A percentile compares a stretch with the other conserved stretches of the same genome.
phyloP scores from a whole-genome alignment of 1,140 invertebrate species.

The Bathynomus jamesi region DNA sequence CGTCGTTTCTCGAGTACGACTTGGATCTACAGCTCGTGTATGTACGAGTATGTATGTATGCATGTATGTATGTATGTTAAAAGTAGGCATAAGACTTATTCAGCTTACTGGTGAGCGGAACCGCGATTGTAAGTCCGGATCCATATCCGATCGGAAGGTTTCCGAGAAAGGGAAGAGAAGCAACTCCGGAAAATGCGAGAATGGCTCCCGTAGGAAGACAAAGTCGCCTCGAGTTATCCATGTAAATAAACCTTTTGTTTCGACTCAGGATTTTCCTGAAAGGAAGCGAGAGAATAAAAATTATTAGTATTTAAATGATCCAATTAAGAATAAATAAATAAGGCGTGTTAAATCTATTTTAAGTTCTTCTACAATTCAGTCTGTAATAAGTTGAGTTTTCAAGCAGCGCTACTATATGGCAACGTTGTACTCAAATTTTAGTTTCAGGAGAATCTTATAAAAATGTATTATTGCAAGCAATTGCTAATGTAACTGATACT shows the following conservation, averaged over 20 bases:
- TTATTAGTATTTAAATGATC: too few species aligned
- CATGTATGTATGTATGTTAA: neutral
- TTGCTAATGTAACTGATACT: too few species aligned
- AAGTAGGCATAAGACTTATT: neutral
- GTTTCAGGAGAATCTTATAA: too few species aligned
- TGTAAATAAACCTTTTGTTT: conserved; percentile 58
- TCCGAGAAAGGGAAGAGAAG: conserved; percentile 68
- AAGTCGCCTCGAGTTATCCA: conserved; percentile 69
- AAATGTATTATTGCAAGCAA: too few species aligned
- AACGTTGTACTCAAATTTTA: too few species aligned
- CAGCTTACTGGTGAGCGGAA: conserved; percentile 72
- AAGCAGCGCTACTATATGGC: too few species aligned
- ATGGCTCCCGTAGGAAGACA: conserved; percentile 70
- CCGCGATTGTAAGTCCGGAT: conserved; percentile 70
- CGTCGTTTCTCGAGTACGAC: too few species aligned
- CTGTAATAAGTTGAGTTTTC: too few species aligned
- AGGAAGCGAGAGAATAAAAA: neutral
- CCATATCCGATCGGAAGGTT: conserved; percentile 74
- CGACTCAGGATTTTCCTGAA: neutral
- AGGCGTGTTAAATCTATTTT: too few species aligned
- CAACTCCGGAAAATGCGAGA: conserved; percentile 65
- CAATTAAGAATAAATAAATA: too few species aligned
- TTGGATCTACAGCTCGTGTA: too few species aligned
- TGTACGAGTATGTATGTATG: neutral
- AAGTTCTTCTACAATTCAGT: too few species aligned